Evolutionary conservation across 2,888 invertebrate species (phyloP).

Genomic region (Megaustenia siamemsis): DNA sequence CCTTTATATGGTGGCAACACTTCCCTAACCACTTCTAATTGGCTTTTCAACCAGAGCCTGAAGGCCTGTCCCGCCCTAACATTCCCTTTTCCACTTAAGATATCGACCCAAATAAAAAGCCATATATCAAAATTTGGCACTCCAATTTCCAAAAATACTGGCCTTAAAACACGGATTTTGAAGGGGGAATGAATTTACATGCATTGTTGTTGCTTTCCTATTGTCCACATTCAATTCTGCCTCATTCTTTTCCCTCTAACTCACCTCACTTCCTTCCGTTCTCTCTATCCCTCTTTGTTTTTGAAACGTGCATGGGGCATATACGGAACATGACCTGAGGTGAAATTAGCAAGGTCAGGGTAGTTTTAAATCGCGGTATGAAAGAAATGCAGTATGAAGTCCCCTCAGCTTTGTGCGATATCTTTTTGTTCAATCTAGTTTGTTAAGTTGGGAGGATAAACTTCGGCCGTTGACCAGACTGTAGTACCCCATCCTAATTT

Average conservation of each 20-base stretch:
- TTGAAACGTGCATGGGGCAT: background rate
- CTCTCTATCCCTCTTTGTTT: background rate
- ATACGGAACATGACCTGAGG: background rate
- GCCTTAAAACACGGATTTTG: background rate
- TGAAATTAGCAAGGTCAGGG: background rate
- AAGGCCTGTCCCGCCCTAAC: background rate
- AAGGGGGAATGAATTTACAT: conserved; percentile 27
- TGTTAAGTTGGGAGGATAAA: background rate
- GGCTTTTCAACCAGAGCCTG: conserved; percentile 29
- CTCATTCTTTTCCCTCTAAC: background rate
- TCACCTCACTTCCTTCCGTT: background rate
- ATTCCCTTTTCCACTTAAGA: conserved; percentile 2
- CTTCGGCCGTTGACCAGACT: background rate
- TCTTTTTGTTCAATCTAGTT: conserved; percentile 6
- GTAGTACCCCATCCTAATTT: background rate
- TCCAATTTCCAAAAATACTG: conserved; percentile 10
- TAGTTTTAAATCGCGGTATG: background rate
- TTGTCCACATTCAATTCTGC: background rate
- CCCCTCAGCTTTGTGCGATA: background rate
- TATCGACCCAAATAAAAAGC: conserved; percentile 43
- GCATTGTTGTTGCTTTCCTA: background rate
- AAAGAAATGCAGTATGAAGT: background rate
- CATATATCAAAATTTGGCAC: conserved; percentile 45
- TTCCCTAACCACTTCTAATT: conserved; percentile 37
- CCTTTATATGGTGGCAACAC: conserved; percentile 17